Evolutionary conservation across 2,888 invertebrate species (phyloP).

Genomic region (Mamestra brassicae): DNA sequence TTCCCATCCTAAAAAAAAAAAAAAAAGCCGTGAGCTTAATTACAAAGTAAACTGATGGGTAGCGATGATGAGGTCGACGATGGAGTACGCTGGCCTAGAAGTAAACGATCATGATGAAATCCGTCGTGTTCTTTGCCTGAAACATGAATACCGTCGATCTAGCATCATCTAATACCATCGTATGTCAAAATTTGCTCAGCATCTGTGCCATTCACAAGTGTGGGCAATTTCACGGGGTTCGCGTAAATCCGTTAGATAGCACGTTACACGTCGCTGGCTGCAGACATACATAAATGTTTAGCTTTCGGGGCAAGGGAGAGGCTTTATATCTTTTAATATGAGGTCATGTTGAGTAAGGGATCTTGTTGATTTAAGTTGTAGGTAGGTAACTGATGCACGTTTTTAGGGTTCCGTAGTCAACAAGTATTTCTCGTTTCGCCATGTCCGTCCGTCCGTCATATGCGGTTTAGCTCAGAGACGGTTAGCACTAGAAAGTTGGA

Average conservation of each 20-base stretch:
- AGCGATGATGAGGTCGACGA: too few relatives aligned
- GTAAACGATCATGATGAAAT: too few relatives aligned
- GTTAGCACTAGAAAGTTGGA: too few relatives aligned
- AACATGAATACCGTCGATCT: background rate
- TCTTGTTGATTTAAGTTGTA: background rate
- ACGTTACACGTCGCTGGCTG: conserved; percentile 31
- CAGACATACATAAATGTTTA: conserved; percentile 19
- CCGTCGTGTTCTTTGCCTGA: too few relatives aligned
- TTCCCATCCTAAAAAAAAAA: too few relatives aligned
- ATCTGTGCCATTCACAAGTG: conserved; percentile 25
- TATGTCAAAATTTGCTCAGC: conserved; percentile 15
- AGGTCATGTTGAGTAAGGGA: background rate
- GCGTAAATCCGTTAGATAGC: conserved; percentile 53
- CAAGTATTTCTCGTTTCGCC: too few relatives aligned
- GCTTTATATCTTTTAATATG: conserved; percentile 6
- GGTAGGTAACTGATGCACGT: background rate
- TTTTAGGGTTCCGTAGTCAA: too few relatives aligned
- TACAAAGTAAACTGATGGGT: too few relatives aligned
- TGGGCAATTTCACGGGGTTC: conserved; percentile 48
- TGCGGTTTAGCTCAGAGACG: too few relatives aligned
- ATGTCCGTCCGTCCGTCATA: too few relatives aligned
- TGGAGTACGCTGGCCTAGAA: too few relatives aligned
- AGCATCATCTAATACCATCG: background rate
- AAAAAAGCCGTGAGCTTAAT: too few relatives aligned
- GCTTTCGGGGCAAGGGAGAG: background rate